Conservation (phyloP, 2,113 vertebrate species). For the Guaruba guarouba region DNA sequence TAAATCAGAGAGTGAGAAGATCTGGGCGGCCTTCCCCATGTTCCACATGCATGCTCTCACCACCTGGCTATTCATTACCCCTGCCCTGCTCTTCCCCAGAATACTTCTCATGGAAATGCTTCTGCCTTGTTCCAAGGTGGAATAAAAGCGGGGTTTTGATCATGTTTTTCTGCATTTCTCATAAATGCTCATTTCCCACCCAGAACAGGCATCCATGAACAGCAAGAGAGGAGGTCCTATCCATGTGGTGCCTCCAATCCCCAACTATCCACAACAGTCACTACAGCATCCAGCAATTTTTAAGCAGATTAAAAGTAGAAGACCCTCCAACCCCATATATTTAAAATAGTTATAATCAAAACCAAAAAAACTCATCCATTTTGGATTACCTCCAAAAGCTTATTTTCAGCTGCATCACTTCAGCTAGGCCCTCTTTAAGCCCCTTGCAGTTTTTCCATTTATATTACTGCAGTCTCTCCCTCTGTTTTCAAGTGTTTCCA, state of each 20-base stretch:
- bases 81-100: neutral
- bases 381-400: neutral
- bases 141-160: neutral
- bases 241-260: neutral
- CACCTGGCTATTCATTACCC: neutral
- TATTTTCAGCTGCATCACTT: neutral
- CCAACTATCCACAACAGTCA: neutral
- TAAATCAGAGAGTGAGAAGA: neutral
- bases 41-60: neutral
- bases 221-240: neutral
- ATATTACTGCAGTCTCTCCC: neutral
- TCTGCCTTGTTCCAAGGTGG: neutral
- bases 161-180: neutral
- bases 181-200: neutral
- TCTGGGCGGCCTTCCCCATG: rapidly evolving
- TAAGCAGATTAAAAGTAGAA: neutral
- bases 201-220: neutral
- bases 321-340: neutral
- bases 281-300: neutral
- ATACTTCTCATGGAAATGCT: neutral
- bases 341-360: neutral
- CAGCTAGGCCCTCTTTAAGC: neutral
- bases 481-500: neutral
- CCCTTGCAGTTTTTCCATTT: neutral
- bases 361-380: neutral